Percentiles rank a stretch among this genome's conserved stretches.
Conservation (phyloP, 1,140 invertebrate species). For the Drosophila yakuba region DNA sequence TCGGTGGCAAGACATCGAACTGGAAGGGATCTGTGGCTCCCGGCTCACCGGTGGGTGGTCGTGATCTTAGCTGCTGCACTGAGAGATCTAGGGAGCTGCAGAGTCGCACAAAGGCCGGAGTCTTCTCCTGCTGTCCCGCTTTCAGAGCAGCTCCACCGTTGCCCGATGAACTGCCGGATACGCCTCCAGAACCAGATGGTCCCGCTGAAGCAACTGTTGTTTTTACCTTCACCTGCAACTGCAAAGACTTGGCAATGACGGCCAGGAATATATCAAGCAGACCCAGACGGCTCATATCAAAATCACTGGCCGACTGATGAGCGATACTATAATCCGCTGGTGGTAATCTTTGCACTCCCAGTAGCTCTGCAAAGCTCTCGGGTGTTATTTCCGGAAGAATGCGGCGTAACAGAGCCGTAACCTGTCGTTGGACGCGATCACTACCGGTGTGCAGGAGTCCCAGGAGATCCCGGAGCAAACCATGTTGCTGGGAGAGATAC, state of each 20-base stretch:
- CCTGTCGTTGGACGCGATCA: conserved; percentile 96
- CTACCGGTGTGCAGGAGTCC: conserved; percentile 96
- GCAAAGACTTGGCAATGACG: conserved; percentile 94
- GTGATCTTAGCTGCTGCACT: conserved; percentile 66
- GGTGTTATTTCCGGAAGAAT: conserved; percentile 94
- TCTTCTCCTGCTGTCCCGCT: conserved; percentile 67
- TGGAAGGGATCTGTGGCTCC: conserved; percentile 63
- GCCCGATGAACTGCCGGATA: background rate
- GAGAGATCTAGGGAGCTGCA: conserved; percentile 81
- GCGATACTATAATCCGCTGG: conserved; percentile 92
- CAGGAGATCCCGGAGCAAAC: conserved; percentile 93
- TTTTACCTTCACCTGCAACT: conserved; percentile 95
- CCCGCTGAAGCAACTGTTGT: conserved; percentile 53
- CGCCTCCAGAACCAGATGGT: background rate
- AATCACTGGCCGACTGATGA: conserved; percentile 86
- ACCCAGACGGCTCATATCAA: conserved; percentile 88
- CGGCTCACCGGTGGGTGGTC: conserved; percentile 37
- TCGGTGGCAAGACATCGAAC: conserved; percentile 48
- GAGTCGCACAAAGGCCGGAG: conserved; percentile 72
- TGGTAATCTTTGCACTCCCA: conserved; percentile 89
- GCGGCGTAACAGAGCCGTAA: conserved; percentile 91
- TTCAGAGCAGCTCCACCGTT: conserved; percentile 20
- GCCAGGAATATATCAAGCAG: conserved; percentile 94
- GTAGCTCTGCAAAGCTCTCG: conserved; percentile 87
- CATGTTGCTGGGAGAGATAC: conserved; percentile 95